Conservation (phyloP, 2,888 invertebrate species). For the Lamellibrachia satsuma region DNA sequence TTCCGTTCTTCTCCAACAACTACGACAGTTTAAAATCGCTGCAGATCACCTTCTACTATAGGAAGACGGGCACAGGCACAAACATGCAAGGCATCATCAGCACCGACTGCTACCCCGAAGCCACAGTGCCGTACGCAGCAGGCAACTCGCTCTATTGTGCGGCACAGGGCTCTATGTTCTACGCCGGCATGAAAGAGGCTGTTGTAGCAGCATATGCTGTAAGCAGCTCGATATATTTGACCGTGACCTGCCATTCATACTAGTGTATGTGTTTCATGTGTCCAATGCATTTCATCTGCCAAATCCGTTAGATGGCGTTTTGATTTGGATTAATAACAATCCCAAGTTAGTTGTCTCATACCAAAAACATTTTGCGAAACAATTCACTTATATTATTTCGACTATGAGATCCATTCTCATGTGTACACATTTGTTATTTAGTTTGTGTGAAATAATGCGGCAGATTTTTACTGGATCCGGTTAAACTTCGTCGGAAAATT, state of each 20-base stretch:
- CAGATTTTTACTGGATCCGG: too few species aligned
- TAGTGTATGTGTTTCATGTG: too few species aligned
- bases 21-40: neutral
- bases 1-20: constrained; percentile 13
- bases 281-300: too few species aligned
- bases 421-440: too few species aligned
- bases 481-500: too few species aligned
- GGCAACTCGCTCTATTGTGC: neutral
- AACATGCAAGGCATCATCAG: neutral
- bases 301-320: too few species aligned
- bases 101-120: neutral
- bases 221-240: neutral
- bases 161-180: neutral
- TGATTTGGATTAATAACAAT: neutral
- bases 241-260: too few species aligned
- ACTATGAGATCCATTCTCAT: too few species aligned
- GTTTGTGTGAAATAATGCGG: too few species aligned
- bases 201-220: neutral
- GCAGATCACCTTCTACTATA: neutral
- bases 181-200: neutral
- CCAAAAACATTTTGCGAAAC: too few species aligned
- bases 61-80: neutral
- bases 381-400: too few species aligned
- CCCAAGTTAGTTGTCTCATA: too few species aligned
- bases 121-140: neutral